Conservation (phyloP, 1,140 invertebrate species). For the Paralvinella palmiformis region DNA sequence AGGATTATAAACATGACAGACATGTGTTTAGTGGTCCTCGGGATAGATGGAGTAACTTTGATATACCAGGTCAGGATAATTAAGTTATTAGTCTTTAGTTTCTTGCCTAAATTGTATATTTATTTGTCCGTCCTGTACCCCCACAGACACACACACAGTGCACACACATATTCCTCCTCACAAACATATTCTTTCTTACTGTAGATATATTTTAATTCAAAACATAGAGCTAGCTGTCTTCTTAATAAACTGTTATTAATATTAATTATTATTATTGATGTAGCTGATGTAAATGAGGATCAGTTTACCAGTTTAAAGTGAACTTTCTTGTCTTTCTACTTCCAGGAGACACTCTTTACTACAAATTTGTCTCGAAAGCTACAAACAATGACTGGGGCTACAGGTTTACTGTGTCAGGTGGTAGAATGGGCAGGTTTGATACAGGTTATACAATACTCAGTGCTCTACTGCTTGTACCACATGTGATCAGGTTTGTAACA, state of each 20-base stretch:
- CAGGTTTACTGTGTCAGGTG: slow-evolving; percentile 45
- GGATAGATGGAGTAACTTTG: slow-evolving; percentile 21
- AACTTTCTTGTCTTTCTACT: slow-evolving; percentile 2
- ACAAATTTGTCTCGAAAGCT: slow-evolving; percentile 32
- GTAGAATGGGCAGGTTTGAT: slow-evolving; percentile 42
- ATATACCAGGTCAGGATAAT: slow-evolving; percentile 15
- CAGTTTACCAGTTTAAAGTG: too few relatives aligned
- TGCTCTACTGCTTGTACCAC: slow-evolving; percentile 29
- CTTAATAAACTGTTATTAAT: too few relatives aligned
- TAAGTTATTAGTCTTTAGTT: too few relatives aligned
- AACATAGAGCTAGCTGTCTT: too few relatives aligned
- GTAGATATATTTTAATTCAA: too few relatives aligned
- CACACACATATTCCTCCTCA: too few relatives aligned
- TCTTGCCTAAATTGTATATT: too few relatives aligned
- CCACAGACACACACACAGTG: too few relatives aligned
- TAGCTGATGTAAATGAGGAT: too few relatives aligned
- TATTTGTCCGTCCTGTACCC: too few relatives aligned
- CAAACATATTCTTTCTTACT: too few relatives aligned
- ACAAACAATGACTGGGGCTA: slow-evolving; percentile 39
- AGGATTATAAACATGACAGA: slow-evolving; percentile 31
- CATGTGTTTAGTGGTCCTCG: slow-evolving; percentile 32
- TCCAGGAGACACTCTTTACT: slow-evolving; percentile 44
- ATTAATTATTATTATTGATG: too few relatives aligned
- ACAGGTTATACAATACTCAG: slow-evolving; percentile 46
- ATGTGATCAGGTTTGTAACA: slow-evolving; percentile 5